Conservation (phyloP, 2,797 vertebrate species). For the Epinephelus awoara region DNA sequence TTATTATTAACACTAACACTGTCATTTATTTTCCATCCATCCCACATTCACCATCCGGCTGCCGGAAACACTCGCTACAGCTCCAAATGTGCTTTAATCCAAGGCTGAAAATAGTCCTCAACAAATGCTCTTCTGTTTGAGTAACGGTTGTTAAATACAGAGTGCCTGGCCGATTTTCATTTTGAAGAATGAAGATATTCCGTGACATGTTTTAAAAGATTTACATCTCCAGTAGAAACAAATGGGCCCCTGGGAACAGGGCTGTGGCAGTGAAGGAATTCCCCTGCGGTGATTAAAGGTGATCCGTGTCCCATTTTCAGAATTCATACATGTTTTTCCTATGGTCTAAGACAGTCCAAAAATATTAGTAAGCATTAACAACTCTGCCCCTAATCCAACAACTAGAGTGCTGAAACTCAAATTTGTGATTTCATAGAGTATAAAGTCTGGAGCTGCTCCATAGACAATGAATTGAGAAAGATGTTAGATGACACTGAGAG, state of each 20-base stretch:
- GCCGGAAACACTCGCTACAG: background rate
- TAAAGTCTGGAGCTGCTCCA: too few relatives aligned
- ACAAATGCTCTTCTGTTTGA: background rate
- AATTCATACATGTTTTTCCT: too few relatives aligned
- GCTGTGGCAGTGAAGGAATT: too few relatives aligned
- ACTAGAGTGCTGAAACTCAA: too few relatives aligned
- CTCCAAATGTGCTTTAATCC: background rate
- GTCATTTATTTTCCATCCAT: slow-evolving; percentile 4
- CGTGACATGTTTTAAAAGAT: background rate
- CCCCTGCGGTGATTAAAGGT: too few relatives aligned
- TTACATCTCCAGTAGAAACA: background rate
- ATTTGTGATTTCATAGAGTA: too few relatives aligned
- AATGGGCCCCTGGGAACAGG: background rate
- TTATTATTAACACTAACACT: background rate
- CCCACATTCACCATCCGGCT: background rate
- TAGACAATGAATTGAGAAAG: too few relatives aligned
- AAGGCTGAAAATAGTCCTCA: background rate
- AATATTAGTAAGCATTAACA: too few relatives aligned
- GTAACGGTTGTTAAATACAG: background rate
- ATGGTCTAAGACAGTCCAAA: too few relatives aligned
- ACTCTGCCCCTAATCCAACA: too few relatives aligned
- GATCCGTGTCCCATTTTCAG: too few relatives aligned
- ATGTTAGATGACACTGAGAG: too few relatives aligned
- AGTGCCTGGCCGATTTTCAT: background rate
- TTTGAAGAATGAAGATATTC: background rate